These are phyloP conservation scores for Melanaphis sacchari DNA, from an alignment of 1,140 invertebrate species.

Conservation along the genomic window DNA sequence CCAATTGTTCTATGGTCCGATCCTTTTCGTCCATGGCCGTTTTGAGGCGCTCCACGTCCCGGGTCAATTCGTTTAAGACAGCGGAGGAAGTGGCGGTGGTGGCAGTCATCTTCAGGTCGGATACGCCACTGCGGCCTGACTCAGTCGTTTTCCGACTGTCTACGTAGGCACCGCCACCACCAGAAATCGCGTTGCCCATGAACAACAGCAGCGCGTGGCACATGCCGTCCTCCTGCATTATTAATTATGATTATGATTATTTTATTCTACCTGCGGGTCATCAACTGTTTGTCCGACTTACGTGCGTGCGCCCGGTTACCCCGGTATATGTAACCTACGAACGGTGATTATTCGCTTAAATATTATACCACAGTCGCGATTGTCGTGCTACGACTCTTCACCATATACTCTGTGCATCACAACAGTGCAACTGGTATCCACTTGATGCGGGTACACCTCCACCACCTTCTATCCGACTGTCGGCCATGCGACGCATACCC, in stretches of 20 bases:
- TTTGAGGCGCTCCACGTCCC: conserved; percentile 25
- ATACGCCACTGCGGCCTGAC: not conserved
- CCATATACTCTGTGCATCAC: not conserved
- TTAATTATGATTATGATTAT: not conserved
- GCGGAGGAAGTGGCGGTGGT: not conserved
- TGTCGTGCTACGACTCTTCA: not conserved
- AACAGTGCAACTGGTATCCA: not conserved
- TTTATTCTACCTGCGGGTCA: not conserved
- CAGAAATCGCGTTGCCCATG: conserved; percentile 45
- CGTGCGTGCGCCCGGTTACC: not conserved
- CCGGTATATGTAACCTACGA: not conserved
- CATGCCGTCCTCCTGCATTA: conserved; percentile 3
- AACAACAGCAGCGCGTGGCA: conserved; percentile 34
- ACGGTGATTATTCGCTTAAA: not conserved
- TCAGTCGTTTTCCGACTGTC: not conserved
- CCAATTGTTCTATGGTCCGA: not conserved
- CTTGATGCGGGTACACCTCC: not conserved
- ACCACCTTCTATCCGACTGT: not conserved
- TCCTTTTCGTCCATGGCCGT: conserved; percentile 27
- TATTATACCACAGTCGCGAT: not conserved
- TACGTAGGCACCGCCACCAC: not conserved
- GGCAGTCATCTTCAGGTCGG: not conserved
- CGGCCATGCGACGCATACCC: not conserved
- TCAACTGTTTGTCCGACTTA: not conserved
- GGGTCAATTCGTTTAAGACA: not conserved